Conservation (phyloP, 92 coral and sea anemone species). For the Meandrina meandrites region DNA sequence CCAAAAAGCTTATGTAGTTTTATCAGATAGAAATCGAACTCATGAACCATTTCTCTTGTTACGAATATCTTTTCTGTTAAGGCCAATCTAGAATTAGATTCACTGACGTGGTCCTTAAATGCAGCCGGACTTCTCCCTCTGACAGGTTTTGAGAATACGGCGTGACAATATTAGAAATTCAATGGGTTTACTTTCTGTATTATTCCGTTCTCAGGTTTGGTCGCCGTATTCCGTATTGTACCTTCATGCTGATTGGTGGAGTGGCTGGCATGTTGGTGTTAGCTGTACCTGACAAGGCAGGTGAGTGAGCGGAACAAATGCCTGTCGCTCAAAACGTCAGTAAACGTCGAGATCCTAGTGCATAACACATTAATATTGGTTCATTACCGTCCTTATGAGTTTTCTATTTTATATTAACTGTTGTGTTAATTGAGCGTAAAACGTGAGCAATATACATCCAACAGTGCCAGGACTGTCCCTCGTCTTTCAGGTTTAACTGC, state of each 20-base stretch:
- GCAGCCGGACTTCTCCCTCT: too few species aligned
- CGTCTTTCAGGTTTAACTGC: not conserved
- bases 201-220: constrained; percentile 57
- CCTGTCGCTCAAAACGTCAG: not conserved
- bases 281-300: constrained; percentile 66
- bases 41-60: too few species aligned
- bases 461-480: not conserved
- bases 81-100: too few species aligned
- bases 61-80: too few species aligned
- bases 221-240: constrained; percentile 77
- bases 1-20: too few species aligned
- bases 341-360: not conserved
- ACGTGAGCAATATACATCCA: not conserved
- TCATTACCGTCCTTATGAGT: too few species aligned
- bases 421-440: not conserved
- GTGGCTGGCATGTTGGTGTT: constrained; percentile 71
- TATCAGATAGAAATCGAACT: too few species aligned
- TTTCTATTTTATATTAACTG: not conserved
- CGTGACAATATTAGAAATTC: too few species aligned
- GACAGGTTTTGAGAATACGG: too few species aligned
- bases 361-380: not conserved
- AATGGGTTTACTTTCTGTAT: not conserved
- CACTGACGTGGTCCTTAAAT: too few species aligned
- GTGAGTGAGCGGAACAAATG: constrained; percentile 28
- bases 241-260: constrained; percentile 74